A percentile compares a stretch with the other conserved stretches of the same genome.
Evolutionary conservation across 2,797 vertebrate species (phyloP).

Genomic region (Pangasius macronema): DNA sequence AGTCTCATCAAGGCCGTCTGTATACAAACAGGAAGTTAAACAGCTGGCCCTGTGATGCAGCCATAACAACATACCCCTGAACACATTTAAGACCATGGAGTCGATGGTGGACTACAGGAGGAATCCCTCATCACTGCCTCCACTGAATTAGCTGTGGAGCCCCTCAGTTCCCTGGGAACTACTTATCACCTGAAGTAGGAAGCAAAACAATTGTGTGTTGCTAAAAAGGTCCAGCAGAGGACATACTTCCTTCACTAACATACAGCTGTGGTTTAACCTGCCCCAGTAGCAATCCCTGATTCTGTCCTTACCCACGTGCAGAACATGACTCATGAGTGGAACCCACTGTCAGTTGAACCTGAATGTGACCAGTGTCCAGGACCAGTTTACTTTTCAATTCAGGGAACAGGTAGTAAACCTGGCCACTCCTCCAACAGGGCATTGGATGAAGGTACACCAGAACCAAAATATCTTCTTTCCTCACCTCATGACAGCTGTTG

Average conservation of each 20-base stretch:
- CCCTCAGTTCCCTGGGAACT: background rate
- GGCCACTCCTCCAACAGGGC: background rate
- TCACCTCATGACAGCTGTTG: background rate
- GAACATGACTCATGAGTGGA: background rate
- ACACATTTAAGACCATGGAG: background rate
- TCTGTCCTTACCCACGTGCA: background rate
- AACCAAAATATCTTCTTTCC: background rate
- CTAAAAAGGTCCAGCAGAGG: conserved; percentile 11
- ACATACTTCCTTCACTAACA: background rate
- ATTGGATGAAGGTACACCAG: background rate
- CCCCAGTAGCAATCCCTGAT: background rate
- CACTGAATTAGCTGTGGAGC: background rate
- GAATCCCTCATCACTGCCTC: background rate
- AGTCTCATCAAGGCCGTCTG: background rate
- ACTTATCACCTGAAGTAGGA: background rate
- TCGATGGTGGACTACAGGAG: background rate
- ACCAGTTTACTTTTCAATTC: background rate
- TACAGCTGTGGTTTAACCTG: background rate
- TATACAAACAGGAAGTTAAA: background rate
- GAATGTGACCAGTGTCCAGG: background rate
- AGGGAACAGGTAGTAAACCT: background rate
- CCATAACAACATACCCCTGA: background rate
- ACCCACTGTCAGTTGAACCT: background rate
- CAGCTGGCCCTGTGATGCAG: background rate
- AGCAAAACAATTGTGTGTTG: background rate